Percentiles rank a stretch among this genome's conserved stretches.
Conservation (phyloP, 2,888 invertebrate species). For the Oxytorus armatus region DNA sequence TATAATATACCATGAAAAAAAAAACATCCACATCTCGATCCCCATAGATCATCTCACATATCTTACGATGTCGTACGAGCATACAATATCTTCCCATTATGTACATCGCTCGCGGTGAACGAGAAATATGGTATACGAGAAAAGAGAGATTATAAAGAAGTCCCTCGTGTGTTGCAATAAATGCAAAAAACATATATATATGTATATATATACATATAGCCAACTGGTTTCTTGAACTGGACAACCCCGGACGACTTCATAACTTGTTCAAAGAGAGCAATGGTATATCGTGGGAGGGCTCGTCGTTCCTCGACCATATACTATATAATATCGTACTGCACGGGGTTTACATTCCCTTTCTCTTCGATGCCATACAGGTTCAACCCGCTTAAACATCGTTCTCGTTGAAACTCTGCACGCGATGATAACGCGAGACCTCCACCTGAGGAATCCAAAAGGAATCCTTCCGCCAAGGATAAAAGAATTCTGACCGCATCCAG, state of each 20-base stretch:
- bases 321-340: constrained; percentile 49
- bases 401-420: constrained; percentile 75
- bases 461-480: constrained; percentile 78
- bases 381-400: constrained; percentile 50
- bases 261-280: constrained; percentile 74
- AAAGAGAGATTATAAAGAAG: constrained; percentile 49
- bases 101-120: constrained; percentile 40
- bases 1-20: constrained; percentile 32
- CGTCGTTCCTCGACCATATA: constrained; percentile 35
- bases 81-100: constrained; percentile 76
- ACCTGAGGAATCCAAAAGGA: constrained; percentile 76
- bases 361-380: constrained; percentile 61
- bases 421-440: constrained; percentile 76
- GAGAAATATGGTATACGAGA: constrained; percentile 44
- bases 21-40: constrained; percentile 58
- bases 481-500: constrained; percentile 76
- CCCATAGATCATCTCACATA: constrained; percentile 66
- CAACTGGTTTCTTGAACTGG: constrained; percentile 77
- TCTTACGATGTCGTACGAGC: constrained; percentile 69
- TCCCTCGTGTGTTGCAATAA: constrained; percentile 46
- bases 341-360: constrained; percentile 65
- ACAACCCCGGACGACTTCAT: constrained; percentile 79
- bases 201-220: constrained; percentile 68
- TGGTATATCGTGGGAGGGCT: constrained; percentile 79
- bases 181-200: constrained; percentile 31